Percentiles rank a stretch among this genome's conserved stretches.
These are phyloP conservation scores for Cyphomyrmex costatus DNA, from an alignment of 1,140 invertebrate species.

Conservation along the genomic window DNA sequence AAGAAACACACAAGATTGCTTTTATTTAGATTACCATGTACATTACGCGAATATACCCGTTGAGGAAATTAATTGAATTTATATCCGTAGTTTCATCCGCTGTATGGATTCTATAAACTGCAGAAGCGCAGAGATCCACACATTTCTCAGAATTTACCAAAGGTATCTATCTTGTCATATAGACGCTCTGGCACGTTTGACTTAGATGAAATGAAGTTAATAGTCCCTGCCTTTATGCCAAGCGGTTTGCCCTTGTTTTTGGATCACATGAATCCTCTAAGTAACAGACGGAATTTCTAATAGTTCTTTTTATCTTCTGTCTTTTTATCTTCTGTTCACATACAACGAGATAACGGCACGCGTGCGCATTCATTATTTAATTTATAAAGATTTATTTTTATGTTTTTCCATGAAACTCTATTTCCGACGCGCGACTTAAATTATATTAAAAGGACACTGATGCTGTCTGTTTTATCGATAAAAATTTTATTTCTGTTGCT, in stretches of 20 bases:
- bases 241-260: constrained; percentile 45
- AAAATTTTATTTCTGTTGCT: too few relatives aligned
- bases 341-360: not conserved
- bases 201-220: constrained; percentile 53
- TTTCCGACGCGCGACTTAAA: not conserved
- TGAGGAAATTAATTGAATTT: not conserved
- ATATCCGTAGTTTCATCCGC: not conserved
- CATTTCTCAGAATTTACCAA: not conserved
- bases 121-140: not conserved
- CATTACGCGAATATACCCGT: not conserved
- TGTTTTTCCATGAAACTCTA: not conserved
- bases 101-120: not conserved
- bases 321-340: too few relatives aligned
- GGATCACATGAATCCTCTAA: constrained; percentile 14
- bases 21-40: not conserved
- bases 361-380: not conserved
- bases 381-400: constrained; percentile 68
- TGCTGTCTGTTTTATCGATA: too few relatives aligned
- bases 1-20: not conserved
- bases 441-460: not conserved
- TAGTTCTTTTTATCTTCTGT: constrained; percentile 41
- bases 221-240: constrained; percentile 26
- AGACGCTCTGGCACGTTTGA: constrained; percentile 44
- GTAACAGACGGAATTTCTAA: constrained; percentile 61
- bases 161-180: not conserved